A percentile compares a stretch with the other conserved stretches of the same genome.
These are phyloP conservation scores for Rhogogaster chlorosoma DNA, from an alignment of 2,888 invertebrate species.

Conservation along the genomic window DNA sequence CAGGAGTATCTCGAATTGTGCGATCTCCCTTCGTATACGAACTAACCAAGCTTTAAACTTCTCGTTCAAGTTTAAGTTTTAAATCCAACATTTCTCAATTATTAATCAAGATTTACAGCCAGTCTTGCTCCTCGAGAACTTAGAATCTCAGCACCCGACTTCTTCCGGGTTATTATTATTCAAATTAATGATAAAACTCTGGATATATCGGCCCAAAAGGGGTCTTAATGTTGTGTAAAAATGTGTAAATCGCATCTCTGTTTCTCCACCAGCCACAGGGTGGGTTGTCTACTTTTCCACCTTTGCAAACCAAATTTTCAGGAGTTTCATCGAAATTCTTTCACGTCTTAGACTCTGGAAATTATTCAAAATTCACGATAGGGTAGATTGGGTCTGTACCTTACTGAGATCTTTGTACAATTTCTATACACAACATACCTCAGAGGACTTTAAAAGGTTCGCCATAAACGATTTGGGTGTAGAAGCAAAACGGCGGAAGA, in stretches of 20 bases:
- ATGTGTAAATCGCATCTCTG: not conserved
- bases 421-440: not conserved
- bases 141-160: not conserved
- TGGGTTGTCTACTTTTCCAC: not conserved
- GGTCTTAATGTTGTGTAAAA: not conserved
- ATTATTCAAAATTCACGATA: not conserved
- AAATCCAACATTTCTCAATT: not conserved
- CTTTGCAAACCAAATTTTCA: not conserved
- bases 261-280: not conserved
- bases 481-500: not conserved
- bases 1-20: not conserved
- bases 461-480: not conserved
- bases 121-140: not conserved
- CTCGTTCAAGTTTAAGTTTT: not conserved
- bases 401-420: not conserved
- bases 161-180: not conserved
- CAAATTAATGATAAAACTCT: not conserved
- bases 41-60: not conserved
- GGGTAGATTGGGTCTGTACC: not conserved
- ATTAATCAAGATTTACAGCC: not conserved
- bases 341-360: not conserved
- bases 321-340: not conserved
- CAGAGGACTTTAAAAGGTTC: not conserved
- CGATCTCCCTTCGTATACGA: not conserved
- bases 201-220: not conserved